Percentiles rank a stretch among this genome's conserved stretches.
phyloP scores from a whole-genome alignment of 2,797 vertebrate genomes.

The Echiichthys vipera region DNA sequence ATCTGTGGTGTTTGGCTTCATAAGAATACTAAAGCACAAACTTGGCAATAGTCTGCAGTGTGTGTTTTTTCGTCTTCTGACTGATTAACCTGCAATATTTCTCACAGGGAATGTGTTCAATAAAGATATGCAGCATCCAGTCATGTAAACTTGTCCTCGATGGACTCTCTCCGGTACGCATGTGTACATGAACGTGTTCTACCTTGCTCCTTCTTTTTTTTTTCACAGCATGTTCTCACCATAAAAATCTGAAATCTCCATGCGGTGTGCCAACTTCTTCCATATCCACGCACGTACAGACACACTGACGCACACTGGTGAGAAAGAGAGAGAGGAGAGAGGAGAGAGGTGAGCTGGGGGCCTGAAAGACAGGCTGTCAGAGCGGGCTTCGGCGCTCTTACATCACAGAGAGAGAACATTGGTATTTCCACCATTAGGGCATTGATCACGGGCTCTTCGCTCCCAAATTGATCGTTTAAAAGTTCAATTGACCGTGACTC shows the following conservation, averaged over 20 bases:
- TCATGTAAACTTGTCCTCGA: conserved; percentile 62
- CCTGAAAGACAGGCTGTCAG: conserved; percentile 68
- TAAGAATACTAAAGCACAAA: conserved; percentile 76
- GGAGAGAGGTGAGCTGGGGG: conserved; percentile 17
- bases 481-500: conserved; percentile 69
- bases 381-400: conserved; percentile 47
- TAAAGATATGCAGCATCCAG: conserved; percentile 73
- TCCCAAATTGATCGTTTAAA: conserved; percentile 74
- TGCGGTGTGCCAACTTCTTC: conserved; percentile 59
- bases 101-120: conserved; percentile 73
- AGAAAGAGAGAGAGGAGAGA: no score
- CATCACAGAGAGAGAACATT: conserved; percentile 65
- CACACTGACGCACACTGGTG: conserved; percentile 35
- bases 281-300: conserved; percentile 34
- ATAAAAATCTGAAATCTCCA: conserved; percentile 63
- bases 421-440: conserved; percentile 69
- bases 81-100: conserved; percentile 56
- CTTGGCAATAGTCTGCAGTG: conserved; percentile 53
- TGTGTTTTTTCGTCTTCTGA: conserved; percentile 35
- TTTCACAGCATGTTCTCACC: conserved; percentile 62
- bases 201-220: conserved; percentile 49
- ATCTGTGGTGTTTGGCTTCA: conserved; percentile 75
- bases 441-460: conserved; percentile 65
- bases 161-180: conserved; percentile 52
- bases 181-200: conserved; percentile 53